A percentile compares a stretch with the other conserved stretches of the same genome.
Conservation (phyloP, 2,797 vertebrate genomes). For the Thunnus albacares region DNA sequence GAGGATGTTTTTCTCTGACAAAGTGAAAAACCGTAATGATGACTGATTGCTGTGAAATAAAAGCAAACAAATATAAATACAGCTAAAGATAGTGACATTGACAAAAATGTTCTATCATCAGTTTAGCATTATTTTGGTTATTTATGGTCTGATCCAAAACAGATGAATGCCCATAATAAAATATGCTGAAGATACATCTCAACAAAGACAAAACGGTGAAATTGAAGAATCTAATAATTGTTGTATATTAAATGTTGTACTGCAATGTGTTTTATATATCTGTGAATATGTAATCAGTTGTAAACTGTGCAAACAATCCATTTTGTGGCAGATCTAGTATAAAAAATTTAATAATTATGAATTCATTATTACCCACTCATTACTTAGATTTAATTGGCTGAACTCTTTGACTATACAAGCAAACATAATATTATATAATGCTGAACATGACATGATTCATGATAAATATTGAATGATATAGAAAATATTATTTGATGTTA, state of each 20-base stretch:
- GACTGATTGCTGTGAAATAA: not conserved
- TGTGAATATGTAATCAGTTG: not conserved
- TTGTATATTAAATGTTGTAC: not conserved
- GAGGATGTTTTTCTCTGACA: constrained; percentile 26
- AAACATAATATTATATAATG: not conserved
- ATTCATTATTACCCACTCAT: not conserved
- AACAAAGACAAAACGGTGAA: not conserved
- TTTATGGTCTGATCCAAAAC: constrained; percentile 8
- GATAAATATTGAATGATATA: not conserved
- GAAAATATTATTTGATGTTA: not conserved
- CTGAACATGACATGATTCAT: not conserved
- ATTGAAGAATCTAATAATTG: not conserved
- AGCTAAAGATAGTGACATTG: not conserved
- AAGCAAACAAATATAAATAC: constrained; percentile 22
- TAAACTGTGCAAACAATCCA: not conserved
- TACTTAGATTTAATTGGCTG: not conserved
- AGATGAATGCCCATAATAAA: not conserved
- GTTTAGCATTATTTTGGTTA: constrained; percentile 4
- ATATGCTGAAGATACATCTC: not conserved
- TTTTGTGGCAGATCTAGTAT: not conserved
- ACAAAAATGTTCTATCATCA: not conserved
- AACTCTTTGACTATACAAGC: not conserved
- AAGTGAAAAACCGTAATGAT: constrained; percentile 10
- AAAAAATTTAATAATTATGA: too few relatives aligned
- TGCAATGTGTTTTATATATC: constrained; percentile 9